Evolutionary conservation across 2,113 vertebrate genomes (phyloP).

Genomic region (Cheirogaleus medius): DNA sequence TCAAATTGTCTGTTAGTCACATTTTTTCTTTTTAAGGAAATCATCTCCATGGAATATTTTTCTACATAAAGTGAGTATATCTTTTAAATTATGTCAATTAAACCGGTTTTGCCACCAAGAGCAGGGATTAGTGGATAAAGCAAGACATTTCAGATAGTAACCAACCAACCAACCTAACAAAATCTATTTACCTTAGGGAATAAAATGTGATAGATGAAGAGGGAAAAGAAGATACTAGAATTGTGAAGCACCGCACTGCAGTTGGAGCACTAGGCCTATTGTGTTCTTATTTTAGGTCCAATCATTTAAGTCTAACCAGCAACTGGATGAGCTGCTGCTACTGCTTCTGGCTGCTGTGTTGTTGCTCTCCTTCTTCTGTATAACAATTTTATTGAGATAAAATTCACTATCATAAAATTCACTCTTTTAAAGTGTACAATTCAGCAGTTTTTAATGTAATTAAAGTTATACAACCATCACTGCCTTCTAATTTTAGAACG

Average conservation of each 20-base stretch:
- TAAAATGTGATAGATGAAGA: neutral
- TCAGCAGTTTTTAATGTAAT: neutral
- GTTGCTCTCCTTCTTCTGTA: neutral
- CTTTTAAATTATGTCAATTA: neutral
- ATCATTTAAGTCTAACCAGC: neutral
- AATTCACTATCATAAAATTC: neutral
- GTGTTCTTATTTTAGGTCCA: neutral
- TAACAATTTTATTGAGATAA: neutral
- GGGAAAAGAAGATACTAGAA: accelerated
- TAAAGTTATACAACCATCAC: neutral
- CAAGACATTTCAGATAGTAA: neutral
- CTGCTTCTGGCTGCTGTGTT: neutral
- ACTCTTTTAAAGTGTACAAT: neutral
- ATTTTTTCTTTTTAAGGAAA: neutral
- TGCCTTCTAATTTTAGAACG: neutral
- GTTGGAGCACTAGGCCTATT: neutral
- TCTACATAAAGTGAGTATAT: neutral
- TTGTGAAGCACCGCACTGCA: neutral
- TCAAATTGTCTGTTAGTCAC: neutral
- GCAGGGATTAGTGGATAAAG: neutral
- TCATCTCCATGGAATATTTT: neutral
- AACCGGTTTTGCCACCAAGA: neutral
- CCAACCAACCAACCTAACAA: neutral
- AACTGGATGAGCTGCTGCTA: neutral
- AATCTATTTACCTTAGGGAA: neutral